Evolutionary conservation across 2,113 vertebrate species (phyloP).

Genomic region (Plecturocebus donacophilus): DNA sequence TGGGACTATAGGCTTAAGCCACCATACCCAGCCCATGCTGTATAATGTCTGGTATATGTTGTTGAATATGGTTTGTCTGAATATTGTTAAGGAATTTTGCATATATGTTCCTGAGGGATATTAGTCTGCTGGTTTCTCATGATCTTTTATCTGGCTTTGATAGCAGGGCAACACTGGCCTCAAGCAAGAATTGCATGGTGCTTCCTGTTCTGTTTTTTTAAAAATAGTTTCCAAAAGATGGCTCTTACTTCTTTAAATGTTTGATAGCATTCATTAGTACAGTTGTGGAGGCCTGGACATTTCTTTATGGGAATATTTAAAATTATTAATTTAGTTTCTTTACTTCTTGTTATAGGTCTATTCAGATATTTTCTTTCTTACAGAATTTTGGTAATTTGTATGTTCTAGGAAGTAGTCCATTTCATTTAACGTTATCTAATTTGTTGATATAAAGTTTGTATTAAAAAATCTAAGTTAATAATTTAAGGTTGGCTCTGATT

Average conservation of each 20-base stretch:
- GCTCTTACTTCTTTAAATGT: background rate
- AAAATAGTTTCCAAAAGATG: background rate
- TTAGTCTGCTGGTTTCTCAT: background rate
- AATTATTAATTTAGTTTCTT: background rate
- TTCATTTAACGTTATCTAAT: background rate
- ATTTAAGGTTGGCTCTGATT: background rate
- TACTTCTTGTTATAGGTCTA: background rate
- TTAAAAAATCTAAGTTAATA: background rate
- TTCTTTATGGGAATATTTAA: background rate
- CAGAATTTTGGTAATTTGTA: background rate
- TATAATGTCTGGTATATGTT: background rate
- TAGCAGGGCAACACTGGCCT: background rate
- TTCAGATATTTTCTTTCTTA: background rate
- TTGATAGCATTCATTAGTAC: background rate
- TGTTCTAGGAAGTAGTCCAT: background rate
- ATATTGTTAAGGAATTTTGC: background rate
- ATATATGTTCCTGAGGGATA: background rate
- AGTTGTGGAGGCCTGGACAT: background rate
- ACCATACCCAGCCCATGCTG: no score
- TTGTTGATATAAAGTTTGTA: background rate
- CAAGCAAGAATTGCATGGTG: background rate
- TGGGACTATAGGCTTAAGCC: no score
- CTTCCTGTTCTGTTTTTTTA: background rate
- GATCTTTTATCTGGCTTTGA: background rate
- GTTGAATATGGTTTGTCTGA: background rate